A percentile compares a stretch with the other conserved stretches of the same genome.
Conservation (phyloP, 2,797 vertebrate species). For the Melanogrammus aeglefinus region DNA sequence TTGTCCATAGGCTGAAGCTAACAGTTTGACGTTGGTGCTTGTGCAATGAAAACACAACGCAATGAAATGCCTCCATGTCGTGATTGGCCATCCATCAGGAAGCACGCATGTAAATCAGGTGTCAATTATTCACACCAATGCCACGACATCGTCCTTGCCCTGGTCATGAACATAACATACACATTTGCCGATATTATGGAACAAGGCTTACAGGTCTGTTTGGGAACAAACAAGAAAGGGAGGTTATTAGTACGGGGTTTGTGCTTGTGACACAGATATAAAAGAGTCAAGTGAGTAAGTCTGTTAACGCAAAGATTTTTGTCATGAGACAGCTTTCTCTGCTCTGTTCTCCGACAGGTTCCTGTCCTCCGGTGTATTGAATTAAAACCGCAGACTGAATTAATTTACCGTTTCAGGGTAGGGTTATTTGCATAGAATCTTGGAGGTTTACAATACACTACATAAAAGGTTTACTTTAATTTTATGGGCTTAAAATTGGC, state of each 20-base stretch:
- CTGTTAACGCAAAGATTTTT: conserved; percentile 35
- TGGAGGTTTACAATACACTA: conserved; percentile 54
- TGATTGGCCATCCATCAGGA: too few species aligned
- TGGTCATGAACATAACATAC: background rate
- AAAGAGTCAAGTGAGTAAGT: conserved; percentile 36
- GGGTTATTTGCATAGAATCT: conserved; percentile 52
- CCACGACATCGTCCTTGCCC: background rate
- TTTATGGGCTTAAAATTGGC: conserved; percentile 47
- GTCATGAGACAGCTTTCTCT: conserved; percentile 38
- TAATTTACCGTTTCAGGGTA: conserved; percentile 57
- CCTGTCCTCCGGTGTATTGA: conserved; percentile 53
- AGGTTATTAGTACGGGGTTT: background rate
- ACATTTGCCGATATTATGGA: background rate
- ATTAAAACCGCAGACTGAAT: conserved; percentile 66
- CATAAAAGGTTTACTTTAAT: conserved; percentile 60
- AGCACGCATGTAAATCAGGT: too few species aligned
- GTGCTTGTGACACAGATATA: conserved; percentile 10
- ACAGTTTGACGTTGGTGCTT: too few species aligned
- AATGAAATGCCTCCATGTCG: too few species aligned
- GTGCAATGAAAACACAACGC: too few species aligned
- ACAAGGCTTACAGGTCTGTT: background rate
- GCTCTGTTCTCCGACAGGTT: conserved; percentile 23
- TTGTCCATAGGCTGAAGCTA: background rate
- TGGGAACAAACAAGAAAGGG: background rate
- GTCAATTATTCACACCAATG: background rate